Percentiles rank a stretch among this genome's conserved stretches.
These are phyloP conservation scores for Proteles cristata DNA, from an alignment of 2,113 vertebrate genomes.

Conservation along the genomic window DNA sequence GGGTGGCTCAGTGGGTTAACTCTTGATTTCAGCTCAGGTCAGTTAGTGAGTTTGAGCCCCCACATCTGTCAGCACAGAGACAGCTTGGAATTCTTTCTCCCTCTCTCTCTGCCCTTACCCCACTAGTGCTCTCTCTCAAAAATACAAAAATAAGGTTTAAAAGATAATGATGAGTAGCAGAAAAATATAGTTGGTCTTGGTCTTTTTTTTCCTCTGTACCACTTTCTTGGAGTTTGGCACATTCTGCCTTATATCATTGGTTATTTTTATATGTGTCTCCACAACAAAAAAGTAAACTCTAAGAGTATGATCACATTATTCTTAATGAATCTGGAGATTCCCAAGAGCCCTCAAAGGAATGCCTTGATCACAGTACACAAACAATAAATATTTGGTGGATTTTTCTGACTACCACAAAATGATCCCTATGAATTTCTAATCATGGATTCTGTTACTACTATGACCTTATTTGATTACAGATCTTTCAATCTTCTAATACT, in stretches of 20 bases:
- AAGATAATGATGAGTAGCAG: too few species aligned
- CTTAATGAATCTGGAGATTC: neutral
- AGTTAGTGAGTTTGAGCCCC: too few species aligned
- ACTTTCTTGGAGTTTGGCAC: neutral
- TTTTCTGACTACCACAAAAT: constrained; percentile 15
- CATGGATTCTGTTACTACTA: neutral
- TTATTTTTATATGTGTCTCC: neutral
- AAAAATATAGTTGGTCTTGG: neutral
- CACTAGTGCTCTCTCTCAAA: too few species aligned
- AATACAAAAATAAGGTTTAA: too few species aligned
- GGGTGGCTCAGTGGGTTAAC: too few species aligned
- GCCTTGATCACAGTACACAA: neutral
- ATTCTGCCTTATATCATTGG: neutral
- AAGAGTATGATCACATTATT: neutral
- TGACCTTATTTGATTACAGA: neutral
- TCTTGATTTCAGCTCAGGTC: too few species aligned
- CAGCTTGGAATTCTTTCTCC: too few species aligned
- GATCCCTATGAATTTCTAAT: neutral
- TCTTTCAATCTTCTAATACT: constrained; percentile 10
- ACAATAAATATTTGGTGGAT: neutral
- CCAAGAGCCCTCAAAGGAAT: neutral
- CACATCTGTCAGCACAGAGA: too few species aligned
- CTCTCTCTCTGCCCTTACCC: too few species aligned
- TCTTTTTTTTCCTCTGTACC: neutral
- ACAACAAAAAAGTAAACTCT: constrained; percentile 1